Evolutionary conservation across 2,888 invertebrate species (phyloP), one percentile per base, ranked within the genome.

Genomic region (Calameuta idolon): DNA sequence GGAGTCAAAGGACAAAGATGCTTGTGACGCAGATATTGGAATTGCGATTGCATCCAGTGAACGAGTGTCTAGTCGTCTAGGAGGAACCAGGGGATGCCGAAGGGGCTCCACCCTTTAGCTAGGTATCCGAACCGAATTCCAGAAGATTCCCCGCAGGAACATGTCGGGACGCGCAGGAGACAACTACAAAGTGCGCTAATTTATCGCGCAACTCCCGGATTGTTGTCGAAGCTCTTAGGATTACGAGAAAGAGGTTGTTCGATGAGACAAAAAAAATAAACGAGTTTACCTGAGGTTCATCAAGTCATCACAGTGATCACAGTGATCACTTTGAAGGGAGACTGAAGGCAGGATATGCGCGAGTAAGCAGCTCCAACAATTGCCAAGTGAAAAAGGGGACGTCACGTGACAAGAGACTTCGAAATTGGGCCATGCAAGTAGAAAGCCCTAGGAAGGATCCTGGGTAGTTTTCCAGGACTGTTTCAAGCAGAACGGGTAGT

Each of bases 171-270:
- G 77, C 79, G 79, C 78, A 82, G 79, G 80, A 80, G 68, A 77
- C 77, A 79, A 81, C 83, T 83, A 87, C 86, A 87, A 88, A 87
- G 88, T 88, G 85, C 85, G 82, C 85, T 87, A 85, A 86, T 84
- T 84, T 87, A 86, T 81, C 79, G 85, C 84, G 77, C 77, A 76
- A 75, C 76, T 76, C 75, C 83, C 83, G 86, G 86, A 86, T 89
- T 89, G 89, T 89, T 89, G 89, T 87, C 89, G 87, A 87, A 86
- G 86, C 85, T 86, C 85, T 84, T 82, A 34, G 11, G 87, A 88
- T 89, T 88, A 88, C 84, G 86, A 84, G 89, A 89, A 89, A 88
- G 89, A 89, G 89, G 84, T 87, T 89, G 86, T 82, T 87, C 84
- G 86, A 75, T 81, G 82, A 82, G 83, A 88, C 85, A 33, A 80